A percentile compares a stretch with the other conserved stretches of the same genome.
These are phyloP conservation scores for Apamea crenata DNA, from an alignment of 2,888 invertebrate genomes.

Conservation along the genomic window DNA sequence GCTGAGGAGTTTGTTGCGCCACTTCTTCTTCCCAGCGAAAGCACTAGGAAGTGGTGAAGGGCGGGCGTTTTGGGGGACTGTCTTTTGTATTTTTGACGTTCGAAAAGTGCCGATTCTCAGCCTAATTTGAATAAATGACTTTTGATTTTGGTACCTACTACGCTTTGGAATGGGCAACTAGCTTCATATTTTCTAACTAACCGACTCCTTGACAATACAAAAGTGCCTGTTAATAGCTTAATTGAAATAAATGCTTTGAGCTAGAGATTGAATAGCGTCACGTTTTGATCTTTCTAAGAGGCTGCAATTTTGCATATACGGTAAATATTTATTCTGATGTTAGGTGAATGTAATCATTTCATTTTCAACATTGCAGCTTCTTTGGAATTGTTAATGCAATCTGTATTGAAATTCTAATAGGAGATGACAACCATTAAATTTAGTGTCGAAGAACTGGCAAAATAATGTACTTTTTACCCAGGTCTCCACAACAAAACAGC, in stretches of 20 bases:
- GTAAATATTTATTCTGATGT: not conserved
- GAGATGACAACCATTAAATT: conserved; percentile 7
- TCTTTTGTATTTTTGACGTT: too few species aligned
- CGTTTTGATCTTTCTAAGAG: not conserved
- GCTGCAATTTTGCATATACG: conserved; percentile 6
- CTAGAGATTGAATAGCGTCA: not conserved
- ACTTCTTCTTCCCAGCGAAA: too few species aligned
- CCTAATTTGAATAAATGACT: too few species aligned
- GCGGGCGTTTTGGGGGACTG: too few species aligned
- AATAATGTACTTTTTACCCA: not conserved
- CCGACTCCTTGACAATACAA: not conserved
- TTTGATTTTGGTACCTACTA: not conserved
- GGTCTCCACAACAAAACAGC: conserved; percentile 13
- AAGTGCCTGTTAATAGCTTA: not conserved
- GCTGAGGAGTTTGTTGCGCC: too few species aligned
- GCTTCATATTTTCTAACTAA: not conserved
- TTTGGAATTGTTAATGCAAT: not conserved
- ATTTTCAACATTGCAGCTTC: too few species aligned
- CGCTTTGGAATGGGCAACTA: too few species aligned
- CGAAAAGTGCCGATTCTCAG: too few species aligned
- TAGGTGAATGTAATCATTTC: not conserved
- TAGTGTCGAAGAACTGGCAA: not conserved
- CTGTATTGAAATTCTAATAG: conserved; percentile 14
- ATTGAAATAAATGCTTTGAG: not conserved
- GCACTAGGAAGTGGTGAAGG: too few species aligned